Evolutionary conservation across 2,797 vertebrate genomes (phyloP).

Genomic region (Cetoscarus ocellatus): DNA sequence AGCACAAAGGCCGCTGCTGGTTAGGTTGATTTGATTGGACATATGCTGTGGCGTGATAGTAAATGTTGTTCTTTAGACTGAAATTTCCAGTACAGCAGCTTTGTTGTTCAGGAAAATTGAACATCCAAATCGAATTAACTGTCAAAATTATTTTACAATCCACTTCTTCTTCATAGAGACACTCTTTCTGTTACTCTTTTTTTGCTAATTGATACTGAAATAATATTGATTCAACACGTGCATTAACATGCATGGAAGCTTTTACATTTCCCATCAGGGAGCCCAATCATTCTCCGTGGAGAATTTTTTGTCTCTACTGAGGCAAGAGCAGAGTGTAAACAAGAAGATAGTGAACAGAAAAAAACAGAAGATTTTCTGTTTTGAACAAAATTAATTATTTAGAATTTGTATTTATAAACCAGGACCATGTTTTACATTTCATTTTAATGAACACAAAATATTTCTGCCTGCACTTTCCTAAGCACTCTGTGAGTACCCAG

Average conservation of each 20-base stretch:
- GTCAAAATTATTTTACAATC: constrained; percentile 21
- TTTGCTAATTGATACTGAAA: not conserved
- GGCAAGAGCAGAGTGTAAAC: not conserved
- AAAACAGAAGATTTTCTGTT: not conserved
- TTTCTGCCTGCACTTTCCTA: no score
- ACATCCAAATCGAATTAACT: constrained; percentile 28
- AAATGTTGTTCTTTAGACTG: constrained; percentile 8
- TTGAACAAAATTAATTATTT: no score
- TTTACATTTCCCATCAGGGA: not conserved
- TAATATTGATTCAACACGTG: not conserved
- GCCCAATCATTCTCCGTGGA: not conserved
- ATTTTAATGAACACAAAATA: no score
- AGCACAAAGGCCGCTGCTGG: constrained; percentile 51
- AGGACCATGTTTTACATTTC: no score
- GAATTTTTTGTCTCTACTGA: not conserved
- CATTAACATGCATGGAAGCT: not conserved
- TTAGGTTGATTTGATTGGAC: constrained; percentile 52
- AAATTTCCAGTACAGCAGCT: not conserved
- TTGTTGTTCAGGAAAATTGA: constrained; percentile 16
- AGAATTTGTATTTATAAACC: no score
- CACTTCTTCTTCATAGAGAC: not conserved
- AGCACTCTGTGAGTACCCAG: no score
- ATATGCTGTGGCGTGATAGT: constrained; percentile 13
- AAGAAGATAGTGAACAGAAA: not conserved
- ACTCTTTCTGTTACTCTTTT: not conserved